Conservation (phyloP, 2,113 vertebrate species). For the Mus spicilegus region DNA sequence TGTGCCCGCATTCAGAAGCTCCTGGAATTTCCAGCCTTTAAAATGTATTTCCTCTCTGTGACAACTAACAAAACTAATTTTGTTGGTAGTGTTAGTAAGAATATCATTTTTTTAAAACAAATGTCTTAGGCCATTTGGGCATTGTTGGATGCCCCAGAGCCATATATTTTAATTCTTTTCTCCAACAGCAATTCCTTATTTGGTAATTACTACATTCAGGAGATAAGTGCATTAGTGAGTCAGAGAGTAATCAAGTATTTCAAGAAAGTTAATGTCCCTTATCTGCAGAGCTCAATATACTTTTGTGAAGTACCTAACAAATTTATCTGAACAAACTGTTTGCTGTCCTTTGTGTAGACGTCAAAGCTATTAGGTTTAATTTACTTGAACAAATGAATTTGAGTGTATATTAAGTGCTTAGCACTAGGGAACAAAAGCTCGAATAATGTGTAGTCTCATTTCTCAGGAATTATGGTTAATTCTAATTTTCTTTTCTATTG, state of each 20-base stretch:
- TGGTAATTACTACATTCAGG: slow-evolving; percentile 56
- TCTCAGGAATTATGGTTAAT: background rate
- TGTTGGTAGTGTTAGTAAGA: background rate
- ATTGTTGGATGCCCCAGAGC: slow-evolving; percentile 14
- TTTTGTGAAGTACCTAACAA: slow-evolving; percentile 41
- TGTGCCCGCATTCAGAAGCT: background rate
- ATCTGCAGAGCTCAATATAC: slow-evolving; percentile 43
- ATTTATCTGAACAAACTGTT: slow-evolving; percentile 57
- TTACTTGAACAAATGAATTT: slow-evolving; percentile 53
- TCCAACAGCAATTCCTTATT: slow-evolving; percentile 51
- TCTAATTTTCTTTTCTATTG: background rate
- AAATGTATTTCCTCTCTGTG: background rate
- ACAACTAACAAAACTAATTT: slow-evolving; percentile 28
- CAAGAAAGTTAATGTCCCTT: slow-evolving; percentile 64
- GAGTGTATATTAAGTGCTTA: background rate
- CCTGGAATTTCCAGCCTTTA: background rate
- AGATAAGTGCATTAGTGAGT: slow-evolving; percentile 55
- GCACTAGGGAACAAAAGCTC: background rate
- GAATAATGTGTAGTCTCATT: background rate
- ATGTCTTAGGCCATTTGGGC: slow-evolving; percentile 1
- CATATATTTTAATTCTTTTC: slow-evolving; percentile 60
- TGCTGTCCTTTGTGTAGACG: slow-evolving; percentile 44
- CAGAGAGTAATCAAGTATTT: slow-evolving; percentile 57
- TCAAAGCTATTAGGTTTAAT: slow-evolving; percentile 38
- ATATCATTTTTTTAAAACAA: slow-evolving; percentile 63